A percentile compares a stretch with the other conserved stretches of the same genome.
Evolutionary conservation across 2,113 vertebrate genomes (phyloP).

Genomic region (Hippopotamus amphibius): DNA sequence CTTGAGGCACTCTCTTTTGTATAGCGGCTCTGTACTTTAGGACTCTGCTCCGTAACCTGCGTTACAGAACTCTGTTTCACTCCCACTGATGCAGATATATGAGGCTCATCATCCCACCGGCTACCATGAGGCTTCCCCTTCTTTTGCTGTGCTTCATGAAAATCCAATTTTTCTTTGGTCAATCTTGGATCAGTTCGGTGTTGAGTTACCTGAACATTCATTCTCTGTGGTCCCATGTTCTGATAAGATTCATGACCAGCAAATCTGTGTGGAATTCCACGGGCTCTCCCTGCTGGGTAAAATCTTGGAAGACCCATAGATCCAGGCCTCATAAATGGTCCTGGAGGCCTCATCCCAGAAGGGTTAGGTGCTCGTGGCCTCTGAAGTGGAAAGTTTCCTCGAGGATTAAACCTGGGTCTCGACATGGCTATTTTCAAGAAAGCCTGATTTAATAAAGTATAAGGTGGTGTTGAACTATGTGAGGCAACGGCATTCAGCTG

Average conservation of each 20-base stretch:
- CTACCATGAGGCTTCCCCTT: constrained; percentile 79
- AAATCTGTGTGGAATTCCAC: constrained; percentile 83
- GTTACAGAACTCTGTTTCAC: constrained; percentile 71
- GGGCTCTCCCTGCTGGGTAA: constrained; percentile 84
- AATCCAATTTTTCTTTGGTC: constrained; percentile 84
- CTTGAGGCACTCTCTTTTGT: constrained; percentile 94
- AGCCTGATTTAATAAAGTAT: constrained; percentile 88
- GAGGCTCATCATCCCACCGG: constrained; percentile 81
- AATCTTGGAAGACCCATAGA: constrained; percentile 84
- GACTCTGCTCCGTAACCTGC: constrained; percentile 75
- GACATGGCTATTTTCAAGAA: constrained; percentile 93
- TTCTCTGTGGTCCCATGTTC: constrained; percentile 87
- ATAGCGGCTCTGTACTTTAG: constrained; percentile 87
- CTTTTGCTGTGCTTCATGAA: constrained; percentile 85
- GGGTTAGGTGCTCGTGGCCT: constrained; percentile 87
- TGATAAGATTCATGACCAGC: constrained; percentile 80
- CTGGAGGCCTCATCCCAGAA: constrained; percentile 85
- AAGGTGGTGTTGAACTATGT: constrained; percentile 85
- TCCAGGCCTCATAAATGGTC: constrained; percentile 85
- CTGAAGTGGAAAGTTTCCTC: constrained; percentile 89
- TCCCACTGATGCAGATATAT: constrained; percentile 58
- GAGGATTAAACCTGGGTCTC: constrained; percentile 91
- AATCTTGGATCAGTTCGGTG: constrained; percentile 86
- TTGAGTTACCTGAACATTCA: constrained; percentile 86
- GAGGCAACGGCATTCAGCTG: constrained; percentile 88